Percentiles rank a stretch among this genome's conserved stretches.
These are phyloP conservation scores for Lutraria lutraria DNA, from an alignment of 2,888 invertebrate genomes.

Conservation along the genomic window DNA sequence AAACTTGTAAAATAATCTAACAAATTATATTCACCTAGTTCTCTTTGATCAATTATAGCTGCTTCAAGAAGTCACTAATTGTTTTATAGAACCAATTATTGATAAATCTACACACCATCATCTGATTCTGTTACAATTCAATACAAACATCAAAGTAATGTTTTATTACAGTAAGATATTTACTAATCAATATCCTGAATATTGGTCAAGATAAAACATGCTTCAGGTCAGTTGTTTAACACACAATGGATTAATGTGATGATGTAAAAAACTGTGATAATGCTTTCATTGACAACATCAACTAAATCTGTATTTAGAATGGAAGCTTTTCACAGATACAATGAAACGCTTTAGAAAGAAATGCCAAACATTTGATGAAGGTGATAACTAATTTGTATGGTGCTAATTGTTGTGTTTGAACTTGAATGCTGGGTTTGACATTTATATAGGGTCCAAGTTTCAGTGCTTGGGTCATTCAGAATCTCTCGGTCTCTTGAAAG, in stretches of 20 bases:
- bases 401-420: slow-evolving; percentile 39
- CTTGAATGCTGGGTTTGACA: slow-evolving; percentile 29
- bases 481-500: slow-evolving; percentile 31
- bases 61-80: neutral
- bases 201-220: slow-evolving; percentile 48
- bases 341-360: slow-evolving; percentile 36
- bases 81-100: neutral
- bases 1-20: neutral
- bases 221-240: slow-evolving; percentile 11
- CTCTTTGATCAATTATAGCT: neutral
- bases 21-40: neutral
- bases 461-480: slow-evolving; percentile 27
- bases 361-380: slow-evolving; percentile 61
- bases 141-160: neutral
- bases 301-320: slow-evolving; percentile 31
- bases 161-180: neutral
- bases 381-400: slow-evolving; percentile 51
- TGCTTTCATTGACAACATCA: slow-evolving; percentile 45
- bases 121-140: neutral
- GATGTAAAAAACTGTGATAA: slow-evolving; percentile 53
- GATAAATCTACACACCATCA: neutral
- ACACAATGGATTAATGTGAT: slow-evolving; percentile 50
- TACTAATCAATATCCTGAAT: slow-evolving; percentile 25
- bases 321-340: slow-evolving; percentile 45
- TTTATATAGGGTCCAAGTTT: slow-evolving; percentile 16